Evolutionary conservation across 2,797 vertebrate species (phyloP).

Genomic region (Toxotes lorentzi): DNA sequence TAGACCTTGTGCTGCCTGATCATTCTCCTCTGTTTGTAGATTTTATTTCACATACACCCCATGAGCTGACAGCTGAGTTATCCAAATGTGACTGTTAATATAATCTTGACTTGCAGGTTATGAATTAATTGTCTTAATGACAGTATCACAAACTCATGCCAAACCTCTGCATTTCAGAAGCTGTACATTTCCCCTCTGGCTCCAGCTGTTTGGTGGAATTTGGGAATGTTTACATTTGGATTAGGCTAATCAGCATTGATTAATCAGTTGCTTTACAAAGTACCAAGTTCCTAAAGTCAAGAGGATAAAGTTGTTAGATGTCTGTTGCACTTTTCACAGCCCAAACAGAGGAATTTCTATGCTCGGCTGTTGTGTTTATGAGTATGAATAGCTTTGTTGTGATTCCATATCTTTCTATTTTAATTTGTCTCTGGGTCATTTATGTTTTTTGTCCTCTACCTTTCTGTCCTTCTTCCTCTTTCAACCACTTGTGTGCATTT

Average conservation of each 20-base stretch:
- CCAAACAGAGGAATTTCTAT: constrained; percentile 59
- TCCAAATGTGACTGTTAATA: constrained; percentile 49
- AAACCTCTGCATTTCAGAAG: constrained; percentile 60
- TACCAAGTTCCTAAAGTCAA: constrained; percentile 42
- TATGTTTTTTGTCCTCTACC: constrained; percentile 88
- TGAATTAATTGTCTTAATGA: constrained; percentile 56
- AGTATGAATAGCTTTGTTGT: constrained; percentile 57
- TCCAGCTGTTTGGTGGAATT: constrained; percentile 46
- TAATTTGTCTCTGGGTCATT: constrained; percentile 77
- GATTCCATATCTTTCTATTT: constrained; percentile 51
- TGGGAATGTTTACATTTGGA: constrained; percentile 62
- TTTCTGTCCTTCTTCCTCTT: constrained; percentile 90
- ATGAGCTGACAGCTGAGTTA: constrained; percentile 38
- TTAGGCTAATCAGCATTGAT: constrained; percentile 58
- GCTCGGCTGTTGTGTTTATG: constrained; percentile 51
- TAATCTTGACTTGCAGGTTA: constrained; percentile 46
- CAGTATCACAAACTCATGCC: constrained; percentile 47
- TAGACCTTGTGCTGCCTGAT: constrained; percentile 37
- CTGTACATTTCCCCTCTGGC: constrained; percentile 54
- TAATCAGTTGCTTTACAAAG: constrained; percentile 57
- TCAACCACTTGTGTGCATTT: constrained; percentile 94
- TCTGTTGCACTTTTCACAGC: constrained; percentile 33
- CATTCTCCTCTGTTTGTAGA: constrained; percentile 35
- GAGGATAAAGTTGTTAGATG: constrained; percentile 49
- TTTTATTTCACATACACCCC: constrained; percentile 42